phyloP scores from a whole-genome alignment of 2,888 invertebrate species.

The Teleiodes luculella region DNA sequence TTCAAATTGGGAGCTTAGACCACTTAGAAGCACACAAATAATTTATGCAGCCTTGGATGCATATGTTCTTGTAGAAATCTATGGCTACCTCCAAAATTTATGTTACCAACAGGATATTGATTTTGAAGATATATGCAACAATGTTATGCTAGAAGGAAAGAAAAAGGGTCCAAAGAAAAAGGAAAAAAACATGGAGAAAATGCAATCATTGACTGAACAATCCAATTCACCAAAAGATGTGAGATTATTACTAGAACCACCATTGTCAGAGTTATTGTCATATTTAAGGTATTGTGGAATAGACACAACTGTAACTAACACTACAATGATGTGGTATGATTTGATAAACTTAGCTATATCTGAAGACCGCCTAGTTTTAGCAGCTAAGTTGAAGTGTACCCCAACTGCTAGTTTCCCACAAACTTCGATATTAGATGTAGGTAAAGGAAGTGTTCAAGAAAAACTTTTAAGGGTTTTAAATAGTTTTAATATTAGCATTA shows the following conservation, averaged over 20 bases:
- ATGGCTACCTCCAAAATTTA: slow-evolving; percentile 79
- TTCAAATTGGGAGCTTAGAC: slow-evolving; percentile 93
- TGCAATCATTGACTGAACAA: slow-evolving; percentile 34
- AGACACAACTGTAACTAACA: slow-evolving; percentile 82
- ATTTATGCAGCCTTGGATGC: slow-evolving; percentile 94
- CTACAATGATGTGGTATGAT: slow-evolving; percentile 70
- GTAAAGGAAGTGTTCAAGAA: slow-evolving; percentile 72
- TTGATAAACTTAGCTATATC: slow-evolving; percentile 57
- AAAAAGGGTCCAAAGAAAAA: slow-evolving; percentile 63
- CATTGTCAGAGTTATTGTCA: slow-evolving; percentile 46
- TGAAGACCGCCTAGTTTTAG: slow-evolving; percentile 54
- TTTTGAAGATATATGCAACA: slow-evolving; percentile 81
- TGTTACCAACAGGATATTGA: slow-evolving; percentile 72
- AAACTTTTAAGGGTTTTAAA: slow-evolving; percentile 83
- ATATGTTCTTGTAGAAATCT: slow-evolving; percentile 89
- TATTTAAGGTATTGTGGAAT: slow-evolving; percentile 72
- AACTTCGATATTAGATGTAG: slow-evolving; percentile 76
- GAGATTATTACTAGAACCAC: slow-evolving; percentile 56
- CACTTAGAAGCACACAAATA: slow-evolving; percentile 87
- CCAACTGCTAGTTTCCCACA: slow-evolving; percentile 75
- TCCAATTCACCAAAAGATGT: slow-evolving; percentile 41
- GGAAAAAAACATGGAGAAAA: slow-evolving; percentile 48
- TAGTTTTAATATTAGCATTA: slow-evolving; percentile 82
- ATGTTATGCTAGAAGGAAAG: slow-evolving; percentile 76
- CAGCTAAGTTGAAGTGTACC: slow-evolving; percentile 68